Evolutionary conservation across 2,888 invertebrate species (phyloP).

Genomic region (Psococerastis gibbosa): DNA sequence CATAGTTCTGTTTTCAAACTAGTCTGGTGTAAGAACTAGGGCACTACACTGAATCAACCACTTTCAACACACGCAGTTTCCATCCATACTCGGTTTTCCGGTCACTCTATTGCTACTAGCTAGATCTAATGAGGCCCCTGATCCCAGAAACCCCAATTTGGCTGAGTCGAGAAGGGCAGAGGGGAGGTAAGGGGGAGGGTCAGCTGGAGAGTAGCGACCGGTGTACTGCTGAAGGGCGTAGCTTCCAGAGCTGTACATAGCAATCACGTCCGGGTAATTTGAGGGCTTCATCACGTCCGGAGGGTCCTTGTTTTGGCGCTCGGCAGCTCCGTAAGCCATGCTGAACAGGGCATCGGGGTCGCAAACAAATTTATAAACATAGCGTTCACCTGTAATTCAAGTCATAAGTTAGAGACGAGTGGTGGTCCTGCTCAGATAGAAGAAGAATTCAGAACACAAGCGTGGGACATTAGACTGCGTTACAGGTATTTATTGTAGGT

Average conservation of each 20-base stretch:
- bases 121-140: not conserved
- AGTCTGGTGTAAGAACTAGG: no score
- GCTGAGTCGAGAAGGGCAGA: not conserved
- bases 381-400: slow-evolving; percentile 71
- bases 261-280: slow-evolving; percentile 15
- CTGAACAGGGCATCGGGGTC: slow-evolving; percentile 81
- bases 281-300: not conserved
- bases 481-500: not conserved
- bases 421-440: no score
- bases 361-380: slow-evolving; percentile 93
- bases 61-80: not conserved
- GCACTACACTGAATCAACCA: no score
- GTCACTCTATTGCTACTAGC: not conserved
- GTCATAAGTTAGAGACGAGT: no score
- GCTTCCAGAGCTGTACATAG: slow-evolving; percentile 14
- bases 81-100: not conserved
- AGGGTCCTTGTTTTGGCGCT: not conserved
- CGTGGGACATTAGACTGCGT: no score
- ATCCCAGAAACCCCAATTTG: not conserved
- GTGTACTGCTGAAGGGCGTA: slow-evolving; percentile 15
- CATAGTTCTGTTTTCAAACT: no score
- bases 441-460: no score
- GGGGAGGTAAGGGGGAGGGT: not conserved
- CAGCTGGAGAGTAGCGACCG: no score
- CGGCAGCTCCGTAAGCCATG: slow-evolving; percentile 42